These are phyloP conservation scores for Burhinus bistriatus DNA, from an alignment of 2,113 vertebrate species.

Conservation along the genomic window DNA sequence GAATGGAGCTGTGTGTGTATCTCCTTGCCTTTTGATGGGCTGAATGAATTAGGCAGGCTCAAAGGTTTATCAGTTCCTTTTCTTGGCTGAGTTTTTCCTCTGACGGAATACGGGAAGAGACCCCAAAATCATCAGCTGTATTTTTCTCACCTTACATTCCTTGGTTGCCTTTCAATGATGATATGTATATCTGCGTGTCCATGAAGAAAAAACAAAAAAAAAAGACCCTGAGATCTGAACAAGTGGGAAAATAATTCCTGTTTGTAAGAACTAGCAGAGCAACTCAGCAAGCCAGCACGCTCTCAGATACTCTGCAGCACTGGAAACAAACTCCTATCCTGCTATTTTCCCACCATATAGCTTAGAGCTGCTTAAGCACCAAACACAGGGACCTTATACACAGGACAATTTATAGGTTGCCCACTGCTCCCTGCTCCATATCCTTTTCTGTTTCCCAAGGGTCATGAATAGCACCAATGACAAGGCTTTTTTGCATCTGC, in stretches of 20 bases:
- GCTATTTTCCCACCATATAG: not conserved
- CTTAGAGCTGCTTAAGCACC: not conserved
- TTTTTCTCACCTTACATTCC: not conserved
- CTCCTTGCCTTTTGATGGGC: not conserved
- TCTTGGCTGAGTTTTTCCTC: constrained; percentile 1
- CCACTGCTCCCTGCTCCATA: not conserved
- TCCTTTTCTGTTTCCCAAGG: not conserved
- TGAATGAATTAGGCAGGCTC: constrained; percentile 32
- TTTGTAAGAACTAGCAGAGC: not conserved
- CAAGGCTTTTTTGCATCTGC: not conserved
- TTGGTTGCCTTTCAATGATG: not conserved
- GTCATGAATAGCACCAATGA: not conserved
- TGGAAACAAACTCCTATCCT: not conserved
- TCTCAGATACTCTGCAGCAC: not conserved
- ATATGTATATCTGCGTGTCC: not conserved
- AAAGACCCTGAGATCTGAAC: not conserved
- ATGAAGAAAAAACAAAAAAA: not conserved
- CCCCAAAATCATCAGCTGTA: not conserved
- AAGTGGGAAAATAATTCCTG: not conserved
- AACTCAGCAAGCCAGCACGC: not conserved
- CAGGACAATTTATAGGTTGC: not conserved
- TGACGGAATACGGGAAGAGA: not conserved
- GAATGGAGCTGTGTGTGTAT: constrained; percentile 44
- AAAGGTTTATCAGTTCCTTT: constrained; percentile 38
- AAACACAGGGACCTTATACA: not conserved